Conservation (phyloP, 2,113 vertebrate species). For the Rhabdomys dilectus region DNA sequence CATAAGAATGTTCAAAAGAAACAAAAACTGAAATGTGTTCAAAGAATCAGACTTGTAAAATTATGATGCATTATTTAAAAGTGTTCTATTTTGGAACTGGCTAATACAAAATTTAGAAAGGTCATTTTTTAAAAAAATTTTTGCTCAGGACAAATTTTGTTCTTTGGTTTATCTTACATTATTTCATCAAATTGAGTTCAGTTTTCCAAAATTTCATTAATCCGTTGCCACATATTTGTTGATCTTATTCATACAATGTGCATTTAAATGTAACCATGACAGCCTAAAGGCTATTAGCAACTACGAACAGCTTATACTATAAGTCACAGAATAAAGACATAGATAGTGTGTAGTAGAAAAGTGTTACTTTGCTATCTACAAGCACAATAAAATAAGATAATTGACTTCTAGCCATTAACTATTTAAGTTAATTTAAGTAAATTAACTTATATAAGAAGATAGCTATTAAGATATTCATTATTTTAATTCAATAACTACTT, state of each 20-base stretch:
- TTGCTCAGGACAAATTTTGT: background rate
- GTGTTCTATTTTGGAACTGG: background rate
- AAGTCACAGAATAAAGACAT: background rate
- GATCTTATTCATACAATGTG: background rate
- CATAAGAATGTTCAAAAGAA: background rate
- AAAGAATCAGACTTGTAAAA: background rate
- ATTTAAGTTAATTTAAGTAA: background rate
- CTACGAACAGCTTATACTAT: background rate
- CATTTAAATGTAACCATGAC: background rate
- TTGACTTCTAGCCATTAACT: background rate
- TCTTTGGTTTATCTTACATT: background rate
- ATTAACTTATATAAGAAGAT: background rate
- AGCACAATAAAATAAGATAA: background rate
- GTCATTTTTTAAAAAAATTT: background rate
- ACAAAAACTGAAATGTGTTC: background rate
- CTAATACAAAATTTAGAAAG: background rate
- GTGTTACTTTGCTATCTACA: background rate
- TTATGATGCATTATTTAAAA: background rate
- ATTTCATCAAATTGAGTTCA: background rate
- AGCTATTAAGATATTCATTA: background rate
- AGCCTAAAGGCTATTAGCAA: background rate
- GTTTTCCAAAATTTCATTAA: background rate
- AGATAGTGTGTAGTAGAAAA: background rate
- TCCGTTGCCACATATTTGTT: background rate
- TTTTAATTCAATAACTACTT: slow-evolving; percentile 42